A percentile compares a stretch with the other conserved stretches of the same genome.
These are phyloP conservation scores for Vireo altiloquus DNA, from an alignment of 2,113 vertebrate genomes.

Conservation along the genomic window DNA sequence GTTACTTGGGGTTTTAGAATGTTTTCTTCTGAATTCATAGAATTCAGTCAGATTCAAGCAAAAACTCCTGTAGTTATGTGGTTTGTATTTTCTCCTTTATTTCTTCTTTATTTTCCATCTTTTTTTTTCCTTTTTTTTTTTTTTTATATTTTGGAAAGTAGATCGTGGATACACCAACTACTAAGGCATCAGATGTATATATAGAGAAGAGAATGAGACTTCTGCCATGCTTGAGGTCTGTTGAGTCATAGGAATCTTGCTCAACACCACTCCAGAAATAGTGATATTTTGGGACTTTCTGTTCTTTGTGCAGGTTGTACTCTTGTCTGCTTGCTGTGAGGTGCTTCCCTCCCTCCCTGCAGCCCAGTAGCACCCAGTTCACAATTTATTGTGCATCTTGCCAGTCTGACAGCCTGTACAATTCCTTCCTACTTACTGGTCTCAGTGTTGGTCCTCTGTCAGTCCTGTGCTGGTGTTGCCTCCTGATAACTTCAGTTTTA, in stretches of 20 bases:
- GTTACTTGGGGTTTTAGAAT: neutral
- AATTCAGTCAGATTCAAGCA: neutral
- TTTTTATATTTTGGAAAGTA: neutral
- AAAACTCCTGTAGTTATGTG: neutral
- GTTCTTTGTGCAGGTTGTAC: neutral
- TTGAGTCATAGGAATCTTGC: neutral
- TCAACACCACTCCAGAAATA: neutral
- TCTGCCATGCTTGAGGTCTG: neutral
- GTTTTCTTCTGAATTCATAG: neutral
- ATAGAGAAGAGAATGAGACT: neutral
- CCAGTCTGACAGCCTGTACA: neutral
- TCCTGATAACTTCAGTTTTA: neutral
- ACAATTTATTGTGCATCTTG: neutral
- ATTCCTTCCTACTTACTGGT: neutral
- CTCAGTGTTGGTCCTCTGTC: neutral
- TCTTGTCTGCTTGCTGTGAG: neutral
- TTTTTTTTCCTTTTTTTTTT: no score
- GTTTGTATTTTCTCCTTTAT: neutral
- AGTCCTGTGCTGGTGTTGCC: neutral
- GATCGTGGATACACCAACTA: neutral
- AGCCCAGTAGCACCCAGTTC: neutral
- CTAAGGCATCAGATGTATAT: neutral
- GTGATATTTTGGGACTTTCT: neutral
- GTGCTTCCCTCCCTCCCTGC: neutral
- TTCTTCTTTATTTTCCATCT: neutral